Evolutionary conservation across 2,797 vertebrate species (phyloP), one percentile per base, ranked within the genome.

Genomic region (Pyrocephalus nanus): DNA sequence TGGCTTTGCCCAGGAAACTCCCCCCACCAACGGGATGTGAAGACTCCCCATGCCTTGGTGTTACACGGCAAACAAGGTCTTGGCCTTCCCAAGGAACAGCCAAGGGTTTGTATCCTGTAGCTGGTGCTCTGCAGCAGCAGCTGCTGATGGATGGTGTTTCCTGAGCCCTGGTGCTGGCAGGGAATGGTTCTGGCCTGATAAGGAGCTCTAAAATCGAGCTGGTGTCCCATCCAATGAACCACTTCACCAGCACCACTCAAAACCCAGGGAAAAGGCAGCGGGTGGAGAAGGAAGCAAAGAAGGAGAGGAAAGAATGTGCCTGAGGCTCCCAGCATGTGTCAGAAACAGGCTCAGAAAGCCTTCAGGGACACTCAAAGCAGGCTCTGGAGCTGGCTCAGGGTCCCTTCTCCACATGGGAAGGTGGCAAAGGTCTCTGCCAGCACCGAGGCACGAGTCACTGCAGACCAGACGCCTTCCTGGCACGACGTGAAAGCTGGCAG

Each of bases 401-500:
- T 11, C 9, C 6, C 11, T 25, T 18, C 20, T 47, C 3, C 1
- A 8, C 21, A 9, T 0, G 1, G 8, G 14, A 72, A 40, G 43
- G n/a, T 26, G 25, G 25, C 27, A 43, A 20, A 73, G 51, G 30
- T 65, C n/a, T 50, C n/a, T 43, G 15, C 3, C 1, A 69, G 38
- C 6, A 22, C 12, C 72, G 30, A 60, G 14, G n/a, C 1, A 5
- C 32, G 17, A 2, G 11, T 9, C 1, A 1, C 20, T 10, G 77
- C 34, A 75, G 86, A 51, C 61, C 91, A 65, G 38, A 38, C 29
- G 53, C 57, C 42, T 42, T 71, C 73, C 65, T 1, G 6, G 77
- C 57, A 74, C 1, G 0, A 13, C 0, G 0, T 0, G 1, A 25
- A 48, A 45, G 38, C 13, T 69, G 81, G 54, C 69, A 91, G 65